Percentiles rank a stretch among this genome's conserved stretches.
phyloP scores from a whole-genome alignment of 2,113 vertebrate species.

The Trochalopteron elliotii region DNA sequence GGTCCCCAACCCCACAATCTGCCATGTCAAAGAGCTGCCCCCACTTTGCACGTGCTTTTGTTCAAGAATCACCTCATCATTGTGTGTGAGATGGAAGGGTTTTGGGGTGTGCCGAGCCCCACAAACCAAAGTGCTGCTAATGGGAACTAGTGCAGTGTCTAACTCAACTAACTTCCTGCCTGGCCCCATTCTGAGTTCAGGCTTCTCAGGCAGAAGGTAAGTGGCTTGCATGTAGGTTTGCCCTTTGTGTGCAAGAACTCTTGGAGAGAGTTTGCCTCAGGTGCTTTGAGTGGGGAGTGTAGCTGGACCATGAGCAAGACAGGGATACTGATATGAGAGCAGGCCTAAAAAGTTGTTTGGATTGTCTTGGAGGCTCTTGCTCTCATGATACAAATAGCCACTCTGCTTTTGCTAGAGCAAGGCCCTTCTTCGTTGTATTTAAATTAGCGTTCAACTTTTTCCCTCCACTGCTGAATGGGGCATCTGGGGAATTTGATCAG shows the following conservation, averaged over 20 bases:
- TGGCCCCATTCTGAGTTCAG: neutral
- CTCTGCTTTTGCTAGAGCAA: neutral
- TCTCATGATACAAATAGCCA: neutral
- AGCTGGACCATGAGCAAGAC: neutral
- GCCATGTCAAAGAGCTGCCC: neutral
- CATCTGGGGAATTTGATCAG: neutral
- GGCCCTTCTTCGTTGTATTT: neutral
- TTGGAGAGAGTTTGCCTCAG: neutral
- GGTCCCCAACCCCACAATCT: neutral
- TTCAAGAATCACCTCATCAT: neutral
- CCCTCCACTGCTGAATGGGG: neutral
- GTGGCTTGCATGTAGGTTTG: conserved; percentile 50
- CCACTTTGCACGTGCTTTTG: neutral
- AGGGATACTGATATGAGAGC: neutral
- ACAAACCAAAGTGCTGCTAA: neutral
- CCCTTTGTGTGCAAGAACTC: neutral
- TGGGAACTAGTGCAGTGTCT: neutral
- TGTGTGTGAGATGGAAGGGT: neutral
- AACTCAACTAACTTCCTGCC: conserved; percentile 48
- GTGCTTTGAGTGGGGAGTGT: neutral
- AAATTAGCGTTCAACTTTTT: neutral
- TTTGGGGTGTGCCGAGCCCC: neutral
- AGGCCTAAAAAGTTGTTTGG: neutral
- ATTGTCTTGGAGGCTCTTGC: neutral
- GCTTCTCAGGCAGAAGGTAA: conserved; percentile 45